Percentiles rank a stretch among this genome's conserved stretches.
These are phyloP conservation scores for Cyaniris semiargus DNA, from an alignment of 2,888 invertebrate genomes.

Conservation along the genomic window DNA sequence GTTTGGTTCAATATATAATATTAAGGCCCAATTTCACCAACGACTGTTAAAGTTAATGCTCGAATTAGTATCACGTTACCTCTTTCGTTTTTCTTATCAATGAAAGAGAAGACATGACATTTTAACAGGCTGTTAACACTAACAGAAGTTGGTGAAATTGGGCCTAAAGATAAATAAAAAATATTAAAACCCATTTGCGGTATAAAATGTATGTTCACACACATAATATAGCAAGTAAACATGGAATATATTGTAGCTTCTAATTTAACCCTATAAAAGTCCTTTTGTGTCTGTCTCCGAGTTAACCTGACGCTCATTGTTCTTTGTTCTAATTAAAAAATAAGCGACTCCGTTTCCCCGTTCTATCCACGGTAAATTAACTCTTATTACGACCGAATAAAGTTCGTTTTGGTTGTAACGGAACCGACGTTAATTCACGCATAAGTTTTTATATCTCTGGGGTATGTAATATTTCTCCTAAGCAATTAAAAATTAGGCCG, in stretches of 20 bases:
- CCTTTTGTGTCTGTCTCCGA: not conserved
- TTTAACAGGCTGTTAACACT: no score
- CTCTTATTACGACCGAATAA: not conserved
- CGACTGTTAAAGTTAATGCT: no score
- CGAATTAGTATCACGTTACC: no score
- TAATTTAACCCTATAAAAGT: constrained; percentile 4
- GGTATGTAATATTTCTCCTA: not conserved
- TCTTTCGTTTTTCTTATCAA: no score
- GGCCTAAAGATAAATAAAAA: no score
- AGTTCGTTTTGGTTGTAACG: not conserved
- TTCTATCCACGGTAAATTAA: not conserved
- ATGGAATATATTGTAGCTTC: not conserved
- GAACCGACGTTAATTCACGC: not conserved
- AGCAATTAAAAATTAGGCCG: constrained; percentile 16
- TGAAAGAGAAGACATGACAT: no score
- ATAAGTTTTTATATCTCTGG: constrained; percentile 9
- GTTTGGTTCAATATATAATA: no score
- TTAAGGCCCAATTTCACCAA: no score
- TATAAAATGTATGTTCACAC: no score
- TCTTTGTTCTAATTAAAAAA: constrained; percentile 20
- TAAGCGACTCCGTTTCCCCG: not conserved
- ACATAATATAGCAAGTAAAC: not conserved
- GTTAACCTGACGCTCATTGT: not conserved
- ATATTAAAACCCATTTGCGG: no score
- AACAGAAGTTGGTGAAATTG: no score